phyloP scores from a whole-genome alignment of 2,888 invertebrate species.

The Scotopteryx bipunctaria region DNA sequence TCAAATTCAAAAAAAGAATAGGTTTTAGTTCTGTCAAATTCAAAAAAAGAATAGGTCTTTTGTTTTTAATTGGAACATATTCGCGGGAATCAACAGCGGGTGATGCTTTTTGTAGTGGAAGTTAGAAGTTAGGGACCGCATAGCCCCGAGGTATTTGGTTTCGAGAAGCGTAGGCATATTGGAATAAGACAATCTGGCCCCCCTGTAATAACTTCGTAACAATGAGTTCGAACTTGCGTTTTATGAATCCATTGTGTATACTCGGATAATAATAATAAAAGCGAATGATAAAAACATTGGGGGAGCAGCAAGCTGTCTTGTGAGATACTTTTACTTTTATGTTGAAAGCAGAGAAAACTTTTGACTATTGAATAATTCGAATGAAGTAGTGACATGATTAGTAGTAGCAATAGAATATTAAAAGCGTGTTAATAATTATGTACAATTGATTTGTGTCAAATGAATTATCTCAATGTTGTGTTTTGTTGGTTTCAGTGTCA shows the following conservation, averaged over 20 bases:
- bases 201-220: constrained; percentile 57
- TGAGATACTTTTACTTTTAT: constrained; percentile 10
- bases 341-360: not conserved
- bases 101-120: constrained; percentile 51
- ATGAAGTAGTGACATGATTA: too few relatives aligned
- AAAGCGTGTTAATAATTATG: too few relatives aligned
- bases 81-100: constrained; percentile 52
- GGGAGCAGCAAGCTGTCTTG: constrained; percentile 18
- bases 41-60: constrained; percentile 50
- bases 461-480: too few relatives aligned
- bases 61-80: constrained; percentile 80
- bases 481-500: too few relatives aligned
- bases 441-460: too few relatives aligned
- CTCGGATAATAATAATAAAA: constrained; percentile 32
- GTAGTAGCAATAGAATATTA: too few relatives aligned
- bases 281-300: constrained; percentile 28
- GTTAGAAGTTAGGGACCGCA: constrained; percentile 45
- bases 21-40: constrained; percentile 47
- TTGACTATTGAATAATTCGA: not conserved
- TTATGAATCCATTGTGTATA: constrained; percentile 38
- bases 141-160: constrained; percentile 75
- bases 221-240: constrained; percentile 39
- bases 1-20: constrained; percentile 51
- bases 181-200: constrained; percentile 72
- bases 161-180: constrained; percentile 64